phyloP scores from a whole-genome alignment of 1,140 invertebrate genomes.

The Spodoptera frugiperda region DNA sequence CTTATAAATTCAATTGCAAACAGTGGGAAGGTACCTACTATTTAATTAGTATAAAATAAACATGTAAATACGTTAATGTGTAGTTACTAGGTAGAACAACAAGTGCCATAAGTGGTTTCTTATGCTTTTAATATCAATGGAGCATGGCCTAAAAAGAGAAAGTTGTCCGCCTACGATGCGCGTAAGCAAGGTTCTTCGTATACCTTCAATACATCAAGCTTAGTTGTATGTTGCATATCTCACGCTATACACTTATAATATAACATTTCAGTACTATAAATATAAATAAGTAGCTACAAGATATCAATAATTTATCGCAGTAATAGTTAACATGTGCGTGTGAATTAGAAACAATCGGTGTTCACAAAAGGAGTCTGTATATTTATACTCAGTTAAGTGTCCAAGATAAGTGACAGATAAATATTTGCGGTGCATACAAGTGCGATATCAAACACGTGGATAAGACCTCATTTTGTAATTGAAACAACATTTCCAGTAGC shows the following conservation, averaged over 20 bases:
- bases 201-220: conserved; percentile 35
- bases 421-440: conserved; percentile 11
- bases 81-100: background rate
- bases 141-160: conserved; percentile 65
- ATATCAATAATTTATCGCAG: background rate
- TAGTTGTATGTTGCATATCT: conserved; percentile 36
- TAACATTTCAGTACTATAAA: conserved; percentile 6
- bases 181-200: conserved; percentile 64
- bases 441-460: background rate
- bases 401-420: conserved; percentile 20
- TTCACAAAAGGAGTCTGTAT: background rate
- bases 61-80: background rate
- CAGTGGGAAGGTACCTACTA: no score
- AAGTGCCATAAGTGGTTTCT: background rate
- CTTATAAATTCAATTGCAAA: no score
- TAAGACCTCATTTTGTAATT: conserved; percentile 22
- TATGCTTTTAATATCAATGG: conserved; percentile 16
- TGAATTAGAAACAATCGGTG: conserved; percentile 30
- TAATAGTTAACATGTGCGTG: conserved; percentile 16
- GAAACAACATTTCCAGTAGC: conserved; percentile 24
- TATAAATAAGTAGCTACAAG: background rate
- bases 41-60: background rate
- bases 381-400: background rate
- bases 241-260: conserved; percentile 29
- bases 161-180: conserved; percentile 76